Base-by-base conservation (phyloP, 2,888 invertebrate genomes). In the Asteroscopus sphinx region DNA sequence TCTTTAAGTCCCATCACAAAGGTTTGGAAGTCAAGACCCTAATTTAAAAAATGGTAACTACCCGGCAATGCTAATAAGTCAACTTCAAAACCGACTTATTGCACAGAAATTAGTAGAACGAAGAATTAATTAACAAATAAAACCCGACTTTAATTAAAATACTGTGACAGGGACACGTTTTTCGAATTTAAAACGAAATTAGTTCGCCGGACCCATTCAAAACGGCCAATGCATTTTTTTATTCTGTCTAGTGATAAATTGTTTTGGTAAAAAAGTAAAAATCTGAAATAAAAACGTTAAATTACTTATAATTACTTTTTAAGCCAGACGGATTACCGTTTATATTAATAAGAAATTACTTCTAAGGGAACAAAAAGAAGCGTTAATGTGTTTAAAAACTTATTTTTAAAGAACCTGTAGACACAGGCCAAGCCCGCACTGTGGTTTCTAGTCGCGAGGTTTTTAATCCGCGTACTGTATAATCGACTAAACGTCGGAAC, bases 131-230 rank as follows among this genome's bases (percentile, higher is more conserved):
- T 59, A 57, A 62, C 56, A 57, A 77, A 54, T 59, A 51, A 57
- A 67, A 51, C 37, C 46, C 15, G 28, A 60, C 37, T 44, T 55
- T 60, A 72, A 55, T 72, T 72, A 52, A 75, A 68, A 72, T 64
- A 66, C 45, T 48, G 60, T 64, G 64, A 63, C 64, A 53, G 44
- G 33, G n/a, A 58, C 70, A 49, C 52, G 65, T 62, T 73, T 69
- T 41, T 53, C 53, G 55, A 70, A 72, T 78, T 65, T 55, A 65
- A 67, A 65, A 58, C 52, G 40, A 36, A 66, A 65, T 66, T 37
- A 57, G 21, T 47, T 37, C 45, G 35, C 46, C 16, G 2, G 21
- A 3, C 11, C 13, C 12, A 17, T 26, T 17, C 15, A 21, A 46
- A 12, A 56, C 36, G 37, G 33, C 25, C 36, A 9, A 55, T 63